Conservation (phyloP, 2,888 invertebrate genomes). For the Drepana falcataria region DNA sequence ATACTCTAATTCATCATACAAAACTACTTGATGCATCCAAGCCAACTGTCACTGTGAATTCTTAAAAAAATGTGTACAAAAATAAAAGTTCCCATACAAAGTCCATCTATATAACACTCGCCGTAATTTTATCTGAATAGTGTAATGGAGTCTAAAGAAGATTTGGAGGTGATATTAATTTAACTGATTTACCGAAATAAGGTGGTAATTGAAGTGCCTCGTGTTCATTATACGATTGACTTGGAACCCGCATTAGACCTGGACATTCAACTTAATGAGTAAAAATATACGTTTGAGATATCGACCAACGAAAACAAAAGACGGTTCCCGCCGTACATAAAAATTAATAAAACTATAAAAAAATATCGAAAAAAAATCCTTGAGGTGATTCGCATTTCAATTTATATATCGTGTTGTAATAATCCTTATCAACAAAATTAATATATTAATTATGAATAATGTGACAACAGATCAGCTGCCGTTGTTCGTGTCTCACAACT, state of each 20-base stretch:
- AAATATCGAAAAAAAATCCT: conserved; percentile 25
- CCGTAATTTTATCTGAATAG: no score
- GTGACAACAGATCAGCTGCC: conserved; percentile 51
- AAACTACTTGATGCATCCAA: conserved; percentile 56
- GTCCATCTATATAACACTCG: conserved; percentile 29
- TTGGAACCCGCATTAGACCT: no score
- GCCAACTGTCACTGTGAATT: conserved; percentile 35
- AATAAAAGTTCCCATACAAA: conserved; percentile 55
- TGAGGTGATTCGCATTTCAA: conserved; percentile 42
- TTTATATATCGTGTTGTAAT: conserved; percentile 36
- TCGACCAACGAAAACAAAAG: conserved; percentile 8
- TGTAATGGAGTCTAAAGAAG: no score
- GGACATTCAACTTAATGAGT: neutral
- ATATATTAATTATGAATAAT: conserved; percentile 11
- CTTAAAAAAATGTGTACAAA: conserved; percentile 56
- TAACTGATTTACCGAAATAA: no score
- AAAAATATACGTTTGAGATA: conserved; percentile 2
- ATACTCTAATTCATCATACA: conserved; percentile 44
- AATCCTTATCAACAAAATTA: conserved; percentile 21
- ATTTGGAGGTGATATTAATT: no score
- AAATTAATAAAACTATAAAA: conserved; percentile 8
- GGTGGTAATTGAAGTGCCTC: no score
- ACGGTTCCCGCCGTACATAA: conserved; percentile 7
- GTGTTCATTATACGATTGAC: neutral
- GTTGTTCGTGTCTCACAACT: conserved; percentile 35